Conservation (phyloP, 1,140 invertebrate genomes). For the Metaphire vulgaris region DNA sequence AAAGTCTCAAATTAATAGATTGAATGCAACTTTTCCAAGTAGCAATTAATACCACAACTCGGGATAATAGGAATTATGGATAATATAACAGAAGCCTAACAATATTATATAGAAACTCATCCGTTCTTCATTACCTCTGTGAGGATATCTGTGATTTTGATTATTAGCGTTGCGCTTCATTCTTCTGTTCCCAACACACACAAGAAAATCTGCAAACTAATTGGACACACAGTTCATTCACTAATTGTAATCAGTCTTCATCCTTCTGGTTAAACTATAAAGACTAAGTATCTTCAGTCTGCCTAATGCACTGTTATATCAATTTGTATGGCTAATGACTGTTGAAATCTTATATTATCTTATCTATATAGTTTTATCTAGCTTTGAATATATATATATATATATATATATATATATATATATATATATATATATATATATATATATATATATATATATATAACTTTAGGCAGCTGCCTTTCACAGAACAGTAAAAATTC, state of each 20-base stretch:
- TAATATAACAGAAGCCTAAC: neutral
- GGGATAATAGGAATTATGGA: neutral
- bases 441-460: constrained; percentile 4
- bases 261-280: neutral
- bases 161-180: neutral
- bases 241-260: neutral
- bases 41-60: neutral
- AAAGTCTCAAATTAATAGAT: too few relatives aligned
- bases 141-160: neutral
- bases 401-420: constrained; percentile 4
- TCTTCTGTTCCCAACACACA: neutral
- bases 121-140: neutral
- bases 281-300: neutral
- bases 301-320: neutral
- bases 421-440: constrained; percentile 4
- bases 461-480: too few relatives aligned
- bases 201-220: neutral
- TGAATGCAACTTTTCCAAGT: neutral
- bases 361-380: neutral
- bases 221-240: neutral
- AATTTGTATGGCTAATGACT: neutral
- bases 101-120: too few relatives aligned
- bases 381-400: neutral
- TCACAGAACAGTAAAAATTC: neutral
- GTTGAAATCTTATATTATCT: neutral